Evolutionary conservation across 2,797 vertebrate genomes (phyloP).

Genomic region (Australoheros facetus): DNA sequence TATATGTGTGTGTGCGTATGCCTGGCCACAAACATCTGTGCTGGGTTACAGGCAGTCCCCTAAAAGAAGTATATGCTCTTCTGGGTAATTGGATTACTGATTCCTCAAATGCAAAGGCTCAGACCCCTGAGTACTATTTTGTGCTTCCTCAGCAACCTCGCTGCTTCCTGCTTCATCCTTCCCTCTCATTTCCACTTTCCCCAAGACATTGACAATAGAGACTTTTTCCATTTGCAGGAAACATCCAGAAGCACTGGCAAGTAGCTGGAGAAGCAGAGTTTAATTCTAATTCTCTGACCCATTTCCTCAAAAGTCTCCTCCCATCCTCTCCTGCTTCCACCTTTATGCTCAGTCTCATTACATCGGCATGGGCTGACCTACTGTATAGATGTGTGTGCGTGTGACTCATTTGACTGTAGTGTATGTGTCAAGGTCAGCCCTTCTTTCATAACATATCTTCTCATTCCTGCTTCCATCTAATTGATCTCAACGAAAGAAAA

Average conservation of each 20-base stretch:
- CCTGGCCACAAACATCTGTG: constrained; percentile 52
- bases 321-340: constrained; percentile 23
- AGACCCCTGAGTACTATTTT: constrained; percentile 71
- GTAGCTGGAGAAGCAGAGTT: constrained; percentile 51
- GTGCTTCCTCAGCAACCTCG: constrained; percentile 73
- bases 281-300: constrained; percentile 68
- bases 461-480: constrained; percentile 42
- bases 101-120: constrained; percentile 67
- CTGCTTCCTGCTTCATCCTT: constrained; percentile 57
- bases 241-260: constrained; percentile 64
- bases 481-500: constrained; percentile 32
- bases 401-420: constrained; percentile 9
- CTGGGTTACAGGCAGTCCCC: constrained; percentile 50
- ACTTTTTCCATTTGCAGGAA: constrained; percentile 65
- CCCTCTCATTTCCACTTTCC: constrained; percentile 69
- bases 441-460: constrained; percentile 34
- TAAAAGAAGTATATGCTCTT: constrained; percentile 74
- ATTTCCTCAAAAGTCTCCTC: constrained; percentile 58
- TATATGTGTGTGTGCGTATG: constrained; percentile 6
- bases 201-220: constrained; percentile 68
- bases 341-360: constrained; percentile 31
- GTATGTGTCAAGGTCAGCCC: constrained; percentile 42
- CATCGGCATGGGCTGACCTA: constrained; percentile 35
- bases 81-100: constrained; percentile 78
- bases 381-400: not conserved